Percentiles rank a stretch among this genome's conserved stretches.
Conservation (phyloP, 2,113 vertebrate genomes). For the Mormyrus lacerda region DNA sequence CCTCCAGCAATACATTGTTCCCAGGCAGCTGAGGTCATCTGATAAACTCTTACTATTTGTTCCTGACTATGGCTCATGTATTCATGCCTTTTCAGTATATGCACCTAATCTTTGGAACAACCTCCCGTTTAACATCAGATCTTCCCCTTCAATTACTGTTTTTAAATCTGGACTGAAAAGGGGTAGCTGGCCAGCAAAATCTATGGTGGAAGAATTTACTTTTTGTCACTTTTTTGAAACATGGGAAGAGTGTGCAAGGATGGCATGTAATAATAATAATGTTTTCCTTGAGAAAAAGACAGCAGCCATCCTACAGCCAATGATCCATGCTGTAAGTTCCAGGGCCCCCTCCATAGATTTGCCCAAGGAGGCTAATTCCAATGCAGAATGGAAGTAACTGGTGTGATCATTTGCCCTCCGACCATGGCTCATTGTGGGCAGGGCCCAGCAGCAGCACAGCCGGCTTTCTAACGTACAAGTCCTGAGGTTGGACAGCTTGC, state of each 20-base stretch:
- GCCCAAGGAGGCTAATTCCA: neutral
- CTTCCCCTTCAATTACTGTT: neutral
- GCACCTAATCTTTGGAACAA: neutral
- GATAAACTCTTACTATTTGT: neutral
- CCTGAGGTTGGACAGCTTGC: no score
- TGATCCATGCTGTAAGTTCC: neutral
- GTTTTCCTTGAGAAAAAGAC: neutral
- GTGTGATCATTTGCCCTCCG: neutral
- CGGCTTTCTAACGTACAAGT: no score
- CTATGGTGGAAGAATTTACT: neutral
- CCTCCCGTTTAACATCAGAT: neutral
- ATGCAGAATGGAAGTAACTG: neutral
- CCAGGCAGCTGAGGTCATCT: neutral
- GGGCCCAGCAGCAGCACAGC: no score
- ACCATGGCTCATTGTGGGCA: neutral
- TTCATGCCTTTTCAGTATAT: neutral
- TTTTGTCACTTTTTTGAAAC: neutral
- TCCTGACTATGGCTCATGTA: neutral
- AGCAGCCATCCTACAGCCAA: neutral
- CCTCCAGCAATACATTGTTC: neutral
- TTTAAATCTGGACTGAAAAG: neutral
- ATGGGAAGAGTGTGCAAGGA: neutral
- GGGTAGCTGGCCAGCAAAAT: neutral
- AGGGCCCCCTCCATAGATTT: neutral
- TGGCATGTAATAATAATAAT: neutral